Evolutionary conservation across 2,113 vertebrate species (phyloP).

Genomic region (Anolis sagrei): DNA sequence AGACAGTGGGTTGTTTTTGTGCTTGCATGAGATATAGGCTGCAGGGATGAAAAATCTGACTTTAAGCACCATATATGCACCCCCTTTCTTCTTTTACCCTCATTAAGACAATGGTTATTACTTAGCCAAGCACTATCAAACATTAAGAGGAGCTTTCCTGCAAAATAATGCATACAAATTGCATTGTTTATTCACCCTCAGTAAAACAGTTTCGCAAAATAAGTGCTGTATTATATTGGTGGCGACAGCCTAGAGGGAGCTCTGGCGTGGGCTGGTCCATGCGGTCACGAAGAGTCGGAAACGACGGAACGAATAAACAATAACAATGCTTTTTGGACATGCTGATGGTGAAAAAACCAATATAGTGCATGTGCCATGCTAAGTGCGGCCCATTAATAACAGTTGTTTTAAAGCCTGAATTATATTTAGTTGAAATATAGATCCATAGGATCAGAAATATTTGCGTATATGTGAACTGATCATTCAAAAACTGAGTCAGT

Average conservation of each 20-base stretch:
- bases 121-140: background rate
- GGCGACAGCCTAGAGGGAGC: too few relatives aligned
- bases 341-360: background rate
- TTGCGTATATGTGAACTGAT: too few relatives aligned
- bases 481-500: too few relatives aligned
- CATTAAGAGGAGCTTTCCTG: background rate
- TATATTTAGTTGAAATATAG: too few relatives aligned
- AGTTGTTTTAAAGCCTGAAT: too few relatives aligned
- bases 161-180: background rate
- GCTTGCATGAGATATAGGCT: background rate
- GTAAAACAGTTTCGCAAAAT: background rate
- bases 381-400: too few relatives aligned
- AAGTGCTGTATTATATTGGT: background rate
- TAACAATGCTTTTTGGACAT: background rate
- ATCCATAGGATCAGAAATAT: too few relatives aligned
- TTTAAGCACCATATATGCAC: background rate
- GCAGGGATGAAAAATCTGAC: background rate
- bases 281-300: too few relatives aligned
- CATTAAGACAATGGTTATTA: constrained; percentile 11
- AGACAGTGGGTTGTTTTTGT: background rate
- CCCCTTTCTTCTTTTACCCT: background rate
- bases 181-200: background rate
- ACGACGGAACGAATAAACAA: too few relatives aligned
- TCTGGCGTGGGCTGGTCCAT: too few relatives aligned
- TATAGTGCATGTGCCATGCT: background rate